A percentile compares a stretch with the other conserved stretches of the same genome.
Evolutionary conservation across 2,888 invertebrate species (phyloP).

Genomic region (Magallana nippona): DNA sequence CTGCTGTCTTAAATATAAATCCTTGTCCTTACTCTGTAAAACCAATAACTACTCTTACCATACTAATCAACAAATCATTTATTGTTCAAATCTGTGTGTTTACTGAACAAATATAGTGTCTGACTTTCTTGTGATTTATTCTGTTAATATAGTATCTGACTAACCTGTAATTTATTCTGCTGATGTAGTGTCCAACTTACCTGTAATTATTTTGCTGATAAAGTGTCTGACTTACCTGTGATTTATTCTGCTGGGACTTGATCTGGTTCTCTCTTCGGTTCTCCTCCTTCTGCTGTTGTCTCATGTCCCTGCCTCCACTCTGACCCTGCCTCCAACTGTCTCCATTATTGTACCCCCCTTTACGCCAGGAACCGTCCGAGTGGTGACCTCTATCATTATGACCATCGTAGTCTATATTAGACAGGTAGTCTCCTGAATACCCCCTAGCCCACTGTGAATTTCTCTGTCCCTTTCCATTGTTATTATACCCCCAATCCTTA

Average conservation of each 20-base stretch:
- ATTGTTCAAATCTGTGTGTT: no score
- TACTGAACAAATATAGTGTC: background rate
- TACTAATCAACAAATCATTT: no score
- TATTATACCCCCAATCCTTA: background rate
- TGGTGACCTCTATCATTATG: background rate
- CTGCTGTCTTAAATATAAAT: slow-evolving; percentile 36
- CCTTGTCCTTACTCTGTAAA: slow-evolving; percentile 3
- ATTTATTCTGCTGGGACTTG: slow-evolving; percentile 11
- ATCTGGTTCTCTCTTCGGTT: slow-evolving; percentile 1
- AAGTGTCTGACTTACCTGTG: background rate
- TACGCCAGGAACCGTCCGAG: background rate
- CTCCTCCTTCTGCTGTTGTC: slow-evolving; percentile 34
- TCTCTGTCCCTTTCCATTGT: slow-evolving; percentile 4
- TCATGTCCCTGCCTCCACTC: slow-evolving; percentile 36
- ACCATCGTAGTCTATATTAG: background rate
- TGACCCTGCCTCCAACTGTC: slow-evolving; percentile 44
- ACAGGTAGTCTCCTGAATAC: slow-evolving; percentile 11
- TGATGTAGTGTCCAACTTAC: background rate
- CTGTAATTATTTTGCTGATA: background rate
- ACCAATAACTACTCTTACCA: no score
- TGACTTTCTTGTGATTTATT: background rate
- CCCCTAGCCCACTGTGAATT: background rate
- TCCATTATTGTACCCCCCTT: slow-evolving; percentile 41
- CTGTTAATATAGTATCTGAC: no score
- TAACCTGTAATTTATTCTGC: background rate